Base-by-base conservation (phyloP, 1,140 invertebrate species). In the Caerostris extrusa region DNA sequence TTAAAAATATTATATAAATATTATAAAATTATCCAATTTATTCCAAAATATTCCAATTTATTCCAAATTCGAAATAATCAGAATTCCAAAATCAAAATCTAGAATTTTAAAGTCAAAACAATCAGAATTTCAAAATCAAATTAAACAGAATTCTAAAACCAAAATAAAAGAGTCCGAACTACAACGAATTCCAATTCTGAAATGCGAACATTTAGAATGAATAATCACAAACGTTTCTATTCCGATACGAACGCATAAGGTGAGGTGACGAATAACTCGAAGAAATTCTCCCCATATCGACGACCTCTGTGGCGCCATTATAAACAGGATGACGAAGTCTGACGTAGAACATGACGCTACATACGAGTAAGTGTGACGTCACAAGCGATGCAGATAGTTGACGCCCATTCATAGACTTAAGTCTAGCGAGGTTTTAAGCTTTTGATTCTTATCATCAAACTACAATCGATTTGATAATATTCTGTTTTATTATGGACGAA, bases 361-460 rank as follows among this genome's bases (percentile, higher is more conserved):
- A 77, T 77, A 77, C 69, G 69, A 34, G 69, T 77, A 50, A 77
- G 69, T 77, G 8, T 77, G 69, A 77, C 69, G 69, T 77, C 69
- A 77, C 69, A 77, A 77, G 34, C 69, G 69, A 77, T 77, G 69
- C 69, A 10, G 50, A 77, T 77, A 19, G 69, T 77, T 77, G 34
- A 77, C 69, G 34, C 69, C 69, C 34, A 50, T 77, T 77, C 69
- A 34, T 8, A 7, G 50, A 71, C 69, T 71, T 71, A 10, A n/a
- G 3, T 19, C 69, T 71, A 19, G 69, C 8, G 69, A 34, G 67
- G 69, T 53, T 77, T 8, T 10, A 53, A 34, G 2, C 34, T 34
- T 6, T 77, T 34, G 34, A 6, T 7, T 71, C 67, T 77, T 77
- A 77, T 77, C 69, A 19, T 34, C 69, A 77, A 77, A 34, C 14